Percentiles rank a stretch among this genome's conserved stretches.
Evolutionary conservation across 1,140 invertebrate species (phyloP).

Genomic region (Leptinotarsa undecemlineata): DNA sequence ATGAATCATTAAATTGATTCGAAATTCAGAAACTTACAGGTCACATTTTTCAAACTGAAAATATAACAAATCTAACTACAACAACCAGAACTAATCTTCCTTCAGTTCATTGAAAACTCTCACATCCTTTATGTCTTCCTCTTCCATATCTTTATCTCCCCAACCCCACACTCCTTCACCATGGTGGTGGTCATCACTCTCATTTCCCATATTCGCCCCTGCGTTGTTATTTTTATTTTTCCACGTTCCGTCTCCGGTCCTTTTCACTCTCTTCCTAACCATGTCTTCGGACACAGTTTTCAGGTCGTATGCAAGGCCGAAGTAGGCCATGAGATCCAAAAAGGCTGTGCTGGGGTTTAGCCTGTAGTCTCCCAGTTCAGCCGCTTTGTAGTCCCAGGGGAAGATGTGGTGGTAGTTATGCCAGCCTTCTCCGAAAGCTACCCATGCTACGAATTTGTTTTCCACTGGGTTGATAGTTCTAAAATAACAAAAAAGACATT

Average conservation of each 20-base stretch:
- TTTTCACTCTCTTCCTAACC: slow-evolving; percentile 58
- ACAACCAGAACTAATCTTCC: slow-evolving; percentile 16
- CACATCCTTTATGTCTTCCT: slow-evolving; percentile 44
- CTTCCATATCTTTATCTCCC: slow-evolving; percentile 58
- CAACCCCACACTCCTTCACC: slow-evolving; percentile 57
- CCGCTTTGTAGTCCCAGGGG: slow-evolving; percentile 74
- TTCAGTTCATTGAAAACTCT: slow-evolving; percentile 38
- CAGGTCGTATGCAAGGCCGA: slow-evolving; percentile 68
- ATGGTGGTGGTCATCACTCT: slow-evolving; percentile 40
- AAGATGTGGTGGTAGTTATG: slow-evolving; percentile 82
- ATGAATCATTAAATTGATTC: no score
- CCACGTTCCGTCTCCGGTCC: slow-evolving; percentile 68
- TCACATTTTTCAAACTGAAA: no score
- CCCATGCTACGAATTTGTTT: slow-evolving; percentile 62
- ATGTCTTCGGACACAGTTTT: slow-evolving; percentile 62
- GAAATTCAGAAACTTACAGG: no score
- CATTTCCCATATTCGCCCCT: not conserved
- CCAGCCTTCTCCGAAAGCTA: slow-evolving; percentile 68
- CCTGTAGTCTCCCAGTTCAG: slow-evolving; percentile 63
- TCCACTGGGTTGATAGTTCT: slow-evolving; percentile 66
- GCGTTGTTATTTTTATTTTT: not conserved
- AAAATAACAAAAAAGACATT: slow-evolving; percentile 39
- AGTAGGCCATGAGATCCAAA: slow-evolving; percentile 60
- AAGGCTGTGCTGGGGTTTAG: slow-evolving; percentile 59
- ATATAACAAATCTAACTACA: no score